Base-by-base conservation (phyloP, 2,888 invertebrate species). In the Kryphioiulus occultus region DNA sequence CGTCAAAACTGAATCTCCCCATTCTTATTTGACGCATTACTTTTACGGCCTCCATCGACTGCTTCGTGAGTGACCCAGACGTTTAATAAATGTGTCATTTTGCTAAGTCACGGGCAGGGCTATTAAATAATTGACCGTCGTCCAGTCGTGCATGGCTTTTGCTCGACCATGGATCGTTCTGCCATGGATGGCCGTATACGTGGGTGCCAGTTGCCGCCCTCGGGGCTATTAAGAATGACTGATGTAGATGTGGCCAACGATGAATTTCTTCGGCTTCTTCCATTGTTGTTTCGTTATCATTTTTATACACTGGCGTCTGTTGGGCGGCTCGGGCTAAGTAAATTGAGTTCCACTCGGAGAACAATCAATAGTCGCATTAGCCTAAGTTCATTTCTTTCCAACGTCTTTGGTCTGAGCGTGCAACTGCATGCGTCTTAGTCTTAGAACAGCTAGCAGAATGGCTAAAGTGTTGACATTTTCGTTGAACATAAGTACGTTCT, bases 261-360 rank as follows among this genome's bases (percentile, higher is more conserved):
- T 68, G 68, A 68, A 68, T 68, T 68, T 26, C 12, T 26, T 12
- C 26, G 68, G 68, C 68, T 68, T 68, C 68, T 26, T 68, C 68
- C 68, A 68, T 68, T 26, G 68, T 68, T 68, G 68, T 68, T 68
- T 68, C 68, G 68, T 68, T 68, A 68, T 68, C 68, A 68, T 68
- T 68, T 68, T 68, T 68, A 68, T 68, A 68, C 68, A 68, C 68
- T 68, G 68, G 68, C 68, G 68, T 68, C 68, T 68, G 68, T 68
- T 26, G 68, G 68, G 22, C 68, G 68, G 68, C 68, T 68, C 10
- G 7, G 68, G 68, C 68, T 68, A 68, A 68, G 68, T 68, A 68
- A 68, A 68, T 68, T 68, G 68, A 68, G 68, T 68, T 68, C 68
- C 68, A 68, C 68, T 68, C 68, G 68, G 68, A 68, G 68, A 68